A percentile compares a stretch with the other conserved stretches of the same genome.
These are phyloP conservation scores for Melieria omissa DNA, from an alignment of 2,888 invertebrate genomes.

Conservation along the genomic window DNA sequence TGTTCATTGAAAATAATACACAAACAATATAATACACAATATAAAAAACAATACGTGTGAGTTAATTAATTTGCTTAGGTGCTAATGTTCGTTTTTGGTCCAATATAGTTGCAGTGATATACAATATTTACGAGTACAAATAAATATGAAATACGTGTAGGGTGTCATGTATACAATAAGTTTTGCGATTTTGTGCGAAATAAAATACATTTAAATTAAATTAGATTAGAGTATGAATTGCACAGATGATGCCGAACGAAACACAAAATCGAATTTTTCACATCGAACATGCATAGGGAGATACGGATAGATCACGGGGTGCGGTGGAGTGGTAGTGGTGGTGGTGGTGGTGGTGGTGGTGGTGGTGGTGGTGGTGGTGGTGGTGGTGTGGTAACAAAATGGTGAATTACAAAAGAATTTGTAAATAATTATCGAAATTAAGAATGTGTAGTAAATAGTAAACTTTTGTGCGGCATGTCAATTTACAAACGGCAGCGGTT, in stretches of 20 bases:
- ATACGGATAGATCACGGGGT: constrained; percentile 1
- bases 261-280: constrained; percentile 36
- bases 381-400: constrained; percentile 18
- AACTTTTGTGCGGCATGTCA: constrained; percentile 55
- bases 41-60: constrained; percentile 48
- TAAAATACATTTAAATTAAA: neutral
- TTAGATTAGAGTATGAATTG: neutral
- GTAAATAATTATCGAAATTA: constrained; percentile 26
- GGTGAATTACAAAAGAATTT: constrained; percentile 35
- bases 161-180: neutral
- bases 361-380: constrained; percentile 18
- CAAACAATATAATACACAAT: constrained; percentile 11
- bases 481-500: constrained; percentile 48
- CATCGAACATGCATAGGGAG: too few relatives aligned
- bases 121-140: constrained; percentile 30
- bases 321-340: constrained; percentile 31
- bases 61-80: constrained; percentile 57
- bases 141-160: constrained; percentile 38
- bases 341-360: constrained; percentile 13
- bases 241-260: constrained; percentile 22
- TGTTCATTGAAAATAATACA: constrained; percentile 15
- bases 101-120: constrained; percentile 62
- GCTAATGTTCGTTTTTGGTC: constrained; percentile 70
- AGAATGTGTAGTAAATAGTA: constrained; percentile 16
- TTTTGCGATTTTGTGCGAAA: neutral